Percentiles rank a stretch among this genome's conserved stretches.
These are phyloP conservation scores for Odontothrips loti DNA, from an alignment of 2,888 invertebrate species.

Conservation along the genomic window DNA sequence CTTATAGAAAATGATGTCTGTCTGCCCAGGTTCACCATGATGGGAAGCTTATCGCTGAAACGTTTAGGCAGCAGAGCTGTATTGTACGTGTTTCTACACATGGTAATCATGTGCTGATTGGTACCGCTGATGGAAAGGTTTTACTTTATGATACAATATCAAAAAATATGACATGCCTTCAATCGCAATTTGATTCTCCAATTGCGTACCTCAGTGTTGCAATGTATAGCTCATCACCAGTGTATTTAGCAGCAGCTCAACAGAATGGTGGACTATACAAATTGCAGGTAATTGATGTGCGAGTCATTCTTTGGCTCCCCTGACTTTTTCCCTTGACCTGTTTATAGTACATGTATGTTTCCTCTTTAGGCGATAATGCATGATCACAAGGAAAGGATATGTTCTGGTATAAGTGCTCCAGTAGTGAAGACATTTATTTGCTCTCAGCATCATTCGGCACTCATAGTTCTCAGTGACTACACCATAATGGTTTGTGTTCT, in stretches of 20 bases:
- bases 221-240: background rate
- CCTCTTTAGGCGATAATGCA: background rate
- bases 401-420: background rate
- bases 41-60: background rate
- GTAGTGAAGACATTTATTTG: background rate
- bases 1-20: background rate
- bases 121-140: background rate
- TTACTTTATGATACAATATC: background rate
- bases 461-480: background rate
- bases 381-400: background rate
- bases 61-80: background rate
- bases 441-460: background rate
- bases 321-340: too few species aligned
- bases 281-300: too few species aligned
- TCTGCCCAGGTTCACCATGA: background rate
- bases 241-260: background rate
- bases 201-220: background rate
- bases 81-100: background rate
- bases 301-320: too few species aligned
- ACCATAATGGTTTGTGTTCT: background rate
- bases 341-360: background rate
- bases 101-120: background rate
- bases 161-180: background rate
- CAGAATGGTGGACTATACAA: background rate
- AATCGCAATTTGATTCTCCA: background rate